These are phyloP conservation scores for Propithecus deckenii DNA, from an alignment of 2,797 vertebrate species.

Conservation along the genomic window DNA sequence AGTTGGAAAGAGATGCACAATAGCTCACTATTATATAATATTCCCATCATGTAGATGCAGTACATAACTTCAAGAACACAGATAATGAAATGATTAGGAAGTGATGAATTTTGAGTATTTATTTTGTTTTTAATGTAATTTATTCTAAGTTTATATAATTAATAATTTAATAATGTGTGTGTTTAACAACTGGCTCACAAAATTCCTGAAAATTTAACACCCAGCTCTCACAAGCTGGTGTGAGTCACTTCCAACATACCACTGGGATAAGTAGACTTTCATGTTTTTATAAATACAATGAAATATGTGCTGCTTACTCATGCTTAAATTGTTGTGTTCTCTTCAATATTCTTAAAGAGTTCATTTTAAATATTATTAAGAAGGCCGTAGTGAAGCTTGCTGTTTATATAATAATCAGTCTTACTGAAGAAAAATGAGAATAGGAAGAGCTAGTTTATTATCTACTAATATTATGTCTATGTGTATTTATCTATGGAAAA, in stretches of 20 bases:
- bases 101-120: background rate
- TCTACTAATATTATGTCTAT: background rate
- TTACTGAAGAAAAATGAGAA: constrained; percentile 15
- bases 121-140: background rate
- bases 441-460: background rate
- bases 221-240: background rate
- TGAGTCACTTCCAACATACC: background rate
- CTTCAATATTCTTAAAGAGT: background rate
- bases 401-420: background rate
- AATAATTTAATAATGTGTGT: background rate
- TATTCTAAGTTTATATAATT: background rate
- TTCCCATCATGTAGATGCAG: background rate
- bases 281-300: background rate
- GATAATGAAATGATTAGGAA: background rate
- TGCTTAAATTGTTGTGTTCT: background rate
- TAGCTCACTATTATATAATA: background rate
- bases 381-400: background rate
- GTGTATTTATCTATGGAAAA: background rate
- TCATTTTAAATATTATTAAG: constrained; percentile 22
- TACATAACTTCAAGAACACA: background rate
- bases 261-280: background rate
- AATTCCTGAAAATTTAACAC: background rate
- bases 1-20: background rate
- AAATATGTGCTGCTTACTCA: background rate
- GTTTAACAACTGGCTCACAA: background rate